Evolutionary conservation across 2,888 invertebrate species (phyloP).

Genomic region (Scaptomyza reducta): DNA sequence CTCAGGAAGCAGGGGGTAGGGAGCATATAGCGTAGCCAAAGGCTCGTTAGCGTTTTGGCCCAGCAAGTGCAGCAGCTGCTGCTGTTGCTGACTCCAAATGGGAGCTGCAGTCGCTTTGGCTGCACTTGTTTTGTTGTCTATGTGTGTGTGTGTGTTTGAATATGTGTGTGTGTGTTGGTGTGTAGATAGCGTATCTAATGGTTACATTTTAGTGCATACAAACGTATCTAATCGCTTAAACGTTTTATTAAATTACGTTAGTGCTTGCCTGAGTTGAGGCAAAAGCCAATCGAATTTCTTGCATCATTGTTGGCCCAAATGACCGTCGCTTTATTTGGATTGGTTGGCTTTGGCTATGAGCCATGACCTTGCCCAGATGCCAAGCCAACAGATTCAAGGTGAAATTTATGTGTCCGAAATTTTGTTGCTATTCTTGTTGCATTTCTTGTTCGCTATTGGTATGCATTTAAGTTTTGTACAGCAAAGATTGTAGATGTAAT

Average conservation of each 20-base stretch:
- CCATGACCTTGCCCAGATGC: slow-evolving; percentile 66
- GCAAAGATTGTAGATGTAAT: slow-evolving; percentile 36
- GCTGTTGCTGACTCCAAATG: slow-evolving; percentile 28
- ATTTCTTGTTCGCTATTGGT: slow-evolving; percentile 20
- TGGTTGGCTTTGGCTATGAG: slow-evolving; percentile 42
- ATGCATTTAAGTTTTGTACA: slow-evolving; percentile 27
- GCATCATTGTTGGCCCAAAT: slow-evolving; percentile 70
- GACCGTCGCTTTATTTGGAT: slow-evolving; percentile 61
- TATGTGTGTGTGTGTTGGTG: slow-evolving; percentile 36
- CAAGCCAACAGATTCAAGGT: slow-evolving; percentile 68
- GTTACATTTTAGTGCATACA: slow-evolving; percentile 79
- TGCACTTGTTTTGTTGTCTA: slow-evolving; percentile 64
- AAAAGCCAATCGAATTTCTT: slow-evolving; percentile 67
- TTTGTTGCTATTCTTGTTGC: slow-evolving; percentile 12
- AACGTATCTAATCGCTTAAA: slow-evolving; percentile 82
- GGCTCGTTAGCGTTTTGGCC: slow-evolving; percentile 78
- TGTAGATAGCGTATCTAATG: slow-evolving; percentile 78
- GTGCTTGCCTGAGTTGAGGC: slow-evolving; percentile 37
- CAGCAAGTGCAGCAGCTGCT: slow-evolving; percentile 67
- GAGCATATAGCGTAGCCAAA: slow-evolving; percentile 70
- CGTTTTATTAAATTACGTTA: slow-evolving; percentile 83
- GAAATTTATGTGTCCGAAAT: slow-evolving; percentile 42
- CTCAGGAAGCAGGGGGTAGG: not conserved
- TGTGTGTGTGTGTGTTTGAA: slow-evolving; percentile 33
- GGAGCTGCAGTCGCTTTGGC: slow-evolving; percentile 56